These are phyloP conservation scores for Caenorhabditis sp. DNA, from an alignment of 2,888 invertebrate species.

Conservation along the genomic window DNA sequence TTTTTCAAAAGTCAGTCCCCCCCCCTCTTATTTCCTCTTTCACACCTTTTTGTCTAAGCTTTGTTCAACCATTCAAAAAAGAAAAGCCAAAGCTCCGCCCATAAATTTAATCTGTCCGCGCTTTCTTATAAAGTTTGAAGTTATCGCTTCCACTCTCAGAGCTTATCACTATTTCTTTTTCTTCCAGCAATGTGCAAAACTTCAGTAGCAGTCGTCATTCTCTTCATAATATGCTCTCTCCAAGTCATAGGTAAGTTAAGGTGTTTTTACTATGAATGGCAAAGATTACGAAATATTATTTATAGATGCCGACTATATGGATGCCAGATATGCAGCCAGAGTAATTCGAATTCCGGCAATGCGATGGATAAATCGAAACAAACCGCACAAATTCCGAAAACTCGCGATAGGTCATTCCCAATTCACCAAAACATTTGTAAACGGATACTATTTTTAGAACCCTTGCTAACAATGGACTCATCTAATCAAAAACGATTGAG, in stretches of 20 bases:
- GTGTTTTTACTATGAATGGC: neutral
- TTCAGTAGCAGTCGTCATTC: conserved; percentile 33
- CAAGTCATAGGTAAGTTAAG: conserved; percentile 29
- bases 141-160: neutral
- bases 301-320: conserved; percentile 36
- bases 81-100: neutral
- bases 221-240: conserved; percentile 40
- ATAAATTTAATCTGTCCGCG: neutral
- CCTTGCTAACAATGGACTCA: neutral
- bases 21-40: neutral
- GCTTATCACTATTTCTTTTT: conserved; percentile 8
- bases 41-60: neutral
- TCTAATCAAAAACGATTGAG: neutral
- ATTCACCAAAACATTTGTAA: no score
- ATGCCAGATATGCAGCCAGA: conserved; percentile 34
- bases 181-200: conserved; percentile 40
- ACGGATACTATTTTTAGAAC: neutral
- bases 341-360: neutral
- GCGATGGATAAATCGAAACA: neutral
- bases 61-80: neutral
- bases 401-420: neutral
- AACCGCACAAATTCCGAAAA: neutral
- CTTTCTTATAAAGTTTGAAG: neutral
- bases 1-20: no score
- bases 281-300: neutral